Evolutionary conservation across 2,888 invertebrate genomes (phyloP), one percentile per base, ranked within the genome.

Genomic region (Plebejus melissa): DNA sequence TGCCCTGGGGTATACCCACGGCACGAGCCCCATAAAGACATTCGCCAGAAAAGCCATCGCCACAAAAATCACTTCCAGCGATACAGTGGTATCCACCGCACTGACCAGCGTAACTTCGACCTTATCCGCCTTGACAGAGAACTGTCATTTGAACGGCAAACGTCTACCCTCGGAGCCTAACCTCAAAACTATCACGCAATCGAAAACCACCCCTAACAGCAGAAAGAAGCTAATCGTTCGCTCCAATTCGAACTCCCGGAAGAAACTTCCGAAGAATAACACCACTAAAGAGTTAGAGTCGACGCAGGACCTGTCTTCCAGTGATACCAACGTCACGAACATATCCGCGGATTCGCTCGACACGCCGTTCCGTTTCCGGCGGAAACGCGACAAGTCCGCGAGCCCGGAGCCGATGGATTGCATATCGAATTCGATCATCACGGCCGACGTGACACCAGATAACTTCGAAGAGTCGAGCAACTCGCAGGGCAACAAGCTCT

Each of bases 341-440:
- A 90, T 94, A 79, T 93, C 94, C 0, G 87, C 90, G 0, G 94
- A 94, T 75, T 93, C 94, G 0, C 82, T 94, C 1, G 94, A 94
- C 69, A 84, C 90, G 0, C 93, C 93, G 0, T 93, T 90, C 78
- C 82, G 94, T 50, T 94, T 94, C 77, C 80, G 93, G 16, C 87
- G 93, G 79, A 93, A 93, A 87, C 80, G 93, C 76, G 93, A 93
- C 77, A 93, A 92, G 58, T 92, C 93, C 0, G 85, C 82, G 76
- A 94, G 91, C 71, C 93, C 94, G 0, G 94, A 94, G 60, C 94
- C 93, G 0, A 93, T 93, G 90, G 94, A 94, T 72, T 90, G 90
- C 57, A 83, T 91, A 16, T 86, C 88, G 0, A 89, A 91, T 76
- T 90, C 92, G 0, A 83, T 91, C 0, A 90, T 92, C 69, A 90